Base-by-base conservation (phyloP, 2,888 invertebrate species). In the Tortrix viridana region DNA sequence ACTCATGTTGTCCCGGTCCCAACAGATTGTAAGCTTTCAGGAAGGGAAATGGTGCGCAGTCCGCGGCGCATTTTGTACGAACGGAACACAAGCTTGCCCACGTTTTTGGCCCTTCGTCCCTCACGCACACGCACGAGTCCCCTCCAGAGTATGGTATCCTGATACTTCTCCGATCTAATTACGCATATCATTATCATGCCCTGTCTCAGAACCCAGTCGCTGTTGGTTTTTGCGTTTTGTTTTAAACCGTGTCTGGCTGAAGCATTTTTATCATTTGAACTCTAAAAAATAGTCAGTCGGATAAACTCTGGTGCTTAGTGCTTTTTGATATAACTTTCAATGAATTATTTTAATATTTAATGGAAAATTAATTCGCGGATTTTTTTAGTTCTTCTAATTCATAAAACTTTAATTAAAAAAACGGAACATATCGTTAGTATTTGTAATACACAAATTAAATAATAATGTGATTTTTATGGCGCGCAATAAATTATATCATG, bases 1-100 rank as follows among this genome's bases (percentile, higher is more conserved):
- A 19, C 65, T 84, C 85, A 85, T 95, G 93, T 61, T 75, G 53
- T 72, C 94, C 94, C 93, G 81, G 81, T 93, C 80, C 77, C 78
- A 87, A 87, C 92, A 93, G 94, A 94, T 93, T 93, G 90, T 92
- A 89, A 92, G 93, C 94, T 94, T 94, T 94, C 94, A 94, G 94
- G 94, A 94, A 94, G 91, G 85, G 81, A 84, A 86, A 79, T 74
- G 73, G 73, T 76, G 70, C 76, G 74, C 76, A 77, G 71, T 76
- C 74, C 71, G 66, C 60, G 67, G 71, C 77, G 74, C 78, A 80
- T 76, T 71, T 76, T 74, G 71, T 67, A 70, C 72, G 22, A 37
- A 22, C 12, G 47, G 32, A 49, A 38, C 44, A 44, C 61, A 47
- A 32, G 19, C 52, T 14, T 20, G 23, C 57, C 41, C 38, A 14